These are phyloP conservation scores for Ctenosaura bakeri DNA, from an alignment of 2,797 vertebrate species.

Conservation along the genomic window DNA sequence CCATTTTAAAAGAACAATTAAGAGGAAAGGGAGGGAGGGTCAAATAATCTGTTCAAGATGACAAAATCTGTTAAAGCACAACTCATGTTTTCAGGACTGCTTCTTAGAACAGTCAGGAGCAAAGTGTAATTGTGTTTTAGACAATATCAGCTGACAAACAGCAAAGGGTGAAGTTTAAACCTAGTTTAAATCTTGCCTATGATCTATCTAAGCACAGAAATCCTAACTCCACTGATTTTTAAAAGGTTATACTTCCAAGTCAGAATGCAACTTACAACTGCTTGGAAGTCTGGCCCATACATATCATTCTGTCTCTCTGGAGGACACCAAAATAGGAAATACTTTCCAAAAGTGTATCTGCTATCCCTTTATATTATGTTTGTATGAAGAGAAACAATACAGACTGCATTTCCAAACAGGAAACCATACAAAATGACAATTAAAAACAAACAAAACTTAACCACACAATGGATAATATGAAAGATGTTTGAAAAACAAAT, in stretches of 20 bases:
- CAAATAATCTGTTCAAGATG: slow-evolving; percentile 10
- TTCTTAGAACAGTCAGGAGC: background rate
- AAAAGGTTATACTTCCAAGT: background rate
- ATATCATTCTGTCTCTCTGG: background rate
- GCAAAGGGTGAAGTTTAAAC: background rate
- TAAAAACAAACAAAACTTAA: background rate
- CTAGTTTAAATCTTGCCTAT: too few relatives aligned
- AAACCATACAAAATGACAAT: background rate
- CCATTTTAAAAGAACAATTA: background rate
- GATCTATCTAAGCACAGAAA: background rate
- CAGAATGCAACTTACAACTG: background rate
- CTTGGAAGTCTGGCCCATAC: background rate
- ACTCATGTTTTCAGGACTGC: background rate
- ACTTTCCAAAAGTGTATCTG: background rate
- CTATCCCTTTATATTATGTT: background rate
- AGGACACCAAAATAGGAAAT: background rate
- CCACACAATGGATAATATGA: background rate
- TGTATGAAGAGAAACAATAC: background rate
- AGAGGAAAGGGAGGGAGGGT: background rate
- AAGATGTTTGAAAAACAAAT: background rate
- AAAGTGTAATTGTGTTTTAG: background rate
- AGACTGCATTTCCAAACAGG: background rate
- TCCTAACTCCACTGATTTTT: background rate
- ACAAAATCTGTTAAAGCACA: background rate
- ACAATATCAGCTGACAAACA: background rate